Conservation (phyloP, 2,113 vertebrate species). For the Gymnarchus niloticus region DNA sequence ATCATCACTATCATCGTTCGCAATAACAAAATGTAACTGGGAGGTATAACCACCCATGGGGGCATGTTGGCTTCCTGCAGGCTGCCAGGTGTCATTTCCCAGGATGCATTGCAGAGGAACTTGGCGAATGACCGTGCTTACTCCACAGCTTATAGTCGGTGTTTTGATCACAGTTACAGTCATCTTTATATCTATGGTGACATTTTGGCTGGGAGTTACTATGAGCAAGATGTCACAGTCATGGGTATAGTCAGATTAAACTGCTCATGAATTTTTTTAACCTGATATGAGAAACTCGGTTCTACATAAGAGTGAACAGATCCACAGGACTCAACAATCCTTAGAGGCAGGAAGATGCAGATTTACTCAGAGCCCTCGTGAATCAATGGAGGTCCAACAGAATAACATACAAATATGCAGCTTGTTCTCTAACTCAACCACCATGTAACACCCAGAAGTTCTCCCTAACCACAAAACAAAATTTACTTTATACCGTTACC, state of each 20-base stretch:
- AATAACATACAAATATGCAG: neutral
- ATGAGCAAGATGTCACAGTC: neutral
- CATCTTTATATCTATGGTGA: neutral
- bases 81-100: neutral
- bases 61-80: neutral
- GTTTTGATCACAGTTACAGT: neutral
- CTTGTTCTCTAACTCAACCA: neutral
- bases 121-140: neutral
- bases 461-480: no score
- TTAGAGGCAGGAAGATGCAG: neutral
- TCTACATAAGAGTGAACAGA: no score
- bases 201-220: neutral
- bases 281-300: neutral
- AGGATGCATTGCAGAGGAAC: neutral
- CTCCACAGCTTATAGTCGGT: neutral
- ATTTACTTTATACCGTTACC: no score
- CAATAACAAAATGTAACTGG: no score
- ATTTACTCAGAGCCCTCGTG: neutral
- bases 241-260: neutral
- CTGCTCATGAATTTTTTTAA: neutral
- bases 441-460: no score
- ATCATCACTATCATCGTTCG: no score
- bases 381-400: neutral
- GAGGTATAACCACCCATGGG: no score
- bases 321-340: no score